Evolutionary conservation across 1,140 invertebrate species (phyloP).

Genomic region (Neotoxoptera formosana): DNA sequence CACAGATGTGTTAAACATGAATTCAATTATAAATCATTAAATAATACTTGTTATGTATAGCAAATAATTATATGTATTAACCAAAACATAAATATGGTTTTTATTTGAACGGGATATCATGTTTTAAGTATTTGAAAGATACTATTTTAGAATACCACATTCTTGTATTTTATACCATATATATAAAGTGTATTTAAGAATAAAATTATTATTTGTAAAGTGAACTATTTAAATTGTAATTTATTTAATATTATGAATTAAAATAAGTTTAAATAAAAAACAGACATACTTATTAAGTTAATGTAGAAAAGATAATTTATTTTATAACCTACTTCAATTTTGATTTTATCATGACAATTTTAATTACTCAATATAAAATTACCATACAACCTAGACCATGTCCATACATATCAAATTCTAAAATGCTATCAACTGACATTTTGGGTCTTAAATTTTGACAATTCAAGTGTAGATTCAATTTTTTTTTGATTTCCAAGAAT

Average conservation of each 20-base stretch:
- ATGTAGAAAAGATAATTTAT: too few relatives aligned
- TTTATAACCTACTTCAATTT: too few relatives aligned
- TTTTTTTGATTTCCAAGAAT: not conserved
- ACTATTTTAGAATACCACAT: too few relatives aligned
- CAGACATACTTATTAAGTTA: too few relatives aligned
- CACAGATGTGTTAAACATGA: not conserved
- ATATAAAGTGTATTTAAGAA: too few relatives aligned
- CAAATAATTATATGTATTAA: not conserved
- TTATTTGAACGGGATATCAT: not conserved
- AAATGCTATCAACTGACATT: not conserved
- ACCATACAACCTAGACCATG: slow-evolving; percentile 13
- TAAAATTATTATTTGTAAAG: too few relatives aligned
- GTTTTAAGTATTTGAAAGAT: too few relatives aligned
- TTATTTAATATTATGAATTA: too few relatives aligned
- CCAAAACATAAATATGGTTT: not conserved
- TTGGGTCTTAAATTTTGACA: not conserved
- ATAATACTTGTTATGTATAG: not conserved
- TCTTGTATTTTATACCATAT: too few relatives aligned
- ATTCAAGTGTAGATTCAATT: not conserved
- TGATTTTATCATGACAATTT: too few relatives aligned
- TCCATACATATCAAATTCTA: slow-evolving; percentile 23
- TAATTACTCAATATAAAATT: not conserved
- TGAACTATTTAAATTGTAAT: too few relatives aligned
- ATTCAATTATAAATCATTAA: not conserved
- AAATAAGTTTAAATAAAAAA: too few relatives aligned